Evolutionary conservation across 2,888 invertebrate genomes (phyloP).

Genomic region (Napeogenes sylphis): DNA sequence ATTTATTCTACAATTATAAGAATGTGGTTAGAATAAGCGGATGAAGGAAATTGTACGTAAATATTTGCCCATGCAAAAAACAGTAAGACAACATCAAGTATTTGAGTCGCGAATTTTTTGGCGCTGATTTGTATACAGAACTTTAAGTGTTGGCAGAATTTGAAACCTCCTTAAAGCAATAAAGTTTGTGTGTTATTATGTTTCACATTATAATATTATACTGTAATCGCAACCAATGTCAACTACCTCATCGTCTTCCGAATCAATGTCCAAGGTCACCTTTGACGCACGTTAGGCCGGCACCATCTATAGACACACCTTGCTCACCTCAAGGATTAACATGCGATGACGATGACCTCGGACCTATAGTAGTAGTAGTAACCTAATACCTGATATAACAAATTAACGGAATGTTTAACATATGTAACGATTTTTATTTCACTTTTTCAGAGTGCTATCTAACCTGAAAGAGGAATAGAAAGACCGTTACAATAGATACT

Average conservation of each 20-base stretch:
- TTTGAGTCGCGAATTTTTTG: neutral
- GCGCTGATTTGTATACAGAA: no score
- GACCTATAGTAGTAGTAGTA: conserved; percentile 16
- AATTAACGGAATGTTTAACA: neutral
- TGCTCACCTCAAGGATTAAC: no score
- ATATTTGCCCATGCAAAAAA: neutral
- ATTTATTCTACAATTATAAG: neutral
- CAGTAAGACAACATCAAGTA: neutral
- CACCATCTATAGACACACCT: no score
- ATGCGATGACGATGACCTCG: no score
- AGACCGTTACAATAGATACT: no score
- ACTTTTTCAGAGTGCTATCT: conserved; percentile 10
- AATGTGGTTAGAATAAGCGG: neutral
- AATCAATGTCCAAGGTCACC: conserved; percentile 5
- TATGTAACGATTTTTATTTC: no score
- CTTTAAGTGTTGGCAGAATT: conserved; percentile 7
- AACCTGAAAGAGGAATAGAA: conserved; percentile 23
- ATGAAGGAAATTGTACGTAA: neutral
- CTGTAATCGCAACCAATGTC: conserved; percentile 4
- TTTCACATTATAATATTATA: conserved; percentile 21
- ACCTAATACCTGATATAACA: no score
- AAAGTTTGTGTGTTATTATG: conserved; percentile 23
- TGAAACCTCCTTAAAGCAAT: conserved; percentile 26
- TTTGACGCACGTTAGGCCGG: no score
- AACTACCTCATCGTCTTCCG: no score